phyloP scores from a whole-genome alignment of 2,797 vertebrate species.

The Halcyon badia region DNA sequence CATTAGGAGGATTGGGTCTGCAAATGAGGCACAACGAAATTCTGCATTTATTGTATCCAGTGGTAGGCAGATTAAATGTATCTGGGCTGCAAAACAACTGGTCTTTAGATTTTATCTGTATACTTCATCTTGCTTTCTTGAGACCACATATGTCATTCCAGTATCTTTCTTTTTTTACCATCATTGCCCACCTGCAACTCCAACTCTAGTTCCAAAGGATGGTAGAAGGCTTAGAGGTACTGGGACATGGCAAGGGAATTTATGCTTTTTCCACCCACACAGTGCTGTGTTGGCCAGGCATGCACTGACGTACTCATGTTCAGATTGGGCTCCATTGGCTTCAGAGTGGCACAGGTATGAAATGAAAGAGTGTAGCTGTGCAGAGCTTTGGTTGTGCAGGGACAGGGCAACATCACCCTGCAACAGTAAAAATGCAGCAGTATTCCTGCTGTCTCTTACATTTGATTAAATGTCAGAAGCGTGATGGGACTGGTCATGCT shows the following conservation, averaged over 20 bases:
- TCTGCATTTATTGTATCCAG: not conserved
- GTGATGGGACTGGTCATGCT: not conserved
- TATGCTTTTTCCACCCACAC: not conserved
- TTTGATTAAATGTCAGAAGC: not conserved
- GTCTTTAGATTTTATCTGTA: not conserved
- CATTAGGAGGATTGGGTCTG: not conserved
- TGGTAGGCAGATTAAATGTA: not conserved
- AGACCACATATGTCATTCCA: not conserved
- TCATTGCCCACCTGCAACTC: not conserved
- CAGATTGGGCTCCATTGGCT: not conserved
- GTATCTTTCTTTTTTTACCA: not conserved
- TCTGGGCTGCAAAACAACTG: not conserved
- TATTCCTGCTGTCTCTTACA: not conserved
- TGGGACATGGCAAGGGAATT: not conserved
- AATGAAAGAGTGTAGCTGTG: not conserved
- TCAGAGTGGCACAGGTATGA: not conserved
- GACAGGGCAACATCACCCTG: not conserved
- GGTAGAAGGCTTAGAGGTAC: not conserved
- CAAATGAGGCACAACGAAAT: not conserved
- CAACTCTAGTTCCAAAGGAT: not conserved
- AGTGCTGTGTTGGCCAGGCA: not conserved
- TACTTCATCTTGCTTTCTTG: not conserved
- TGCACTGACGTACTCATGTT: rapidly evolving
- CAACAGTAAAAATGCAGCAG: not conserved
- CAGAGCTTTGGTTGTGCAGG: not conserved